Conservation (phyloP, 1,140 invertebrate species). For the Cotesia typhae region DNA sequence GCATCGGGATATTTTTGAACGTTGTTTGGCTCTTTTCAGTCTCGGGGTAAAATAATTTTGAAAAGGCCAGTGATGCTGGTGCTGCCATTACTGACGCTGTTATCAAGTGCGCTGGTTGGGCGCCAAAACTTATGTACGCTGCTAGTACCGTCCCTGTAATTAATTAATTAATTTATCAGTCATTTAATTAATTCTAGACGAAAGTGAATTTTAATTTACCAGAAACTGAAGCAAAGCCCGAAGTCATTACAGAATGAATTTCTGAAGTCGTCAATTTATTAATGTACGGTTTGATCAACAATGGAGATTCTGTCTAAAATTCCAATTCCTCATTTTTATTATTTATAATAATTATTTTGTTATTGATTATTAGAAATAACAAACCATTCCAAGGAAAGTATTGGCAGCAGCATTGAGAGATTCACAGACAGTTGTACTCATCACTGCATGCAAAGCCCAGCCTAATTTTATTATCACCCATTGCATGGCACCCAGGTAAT, state of each 20-base stretch:
- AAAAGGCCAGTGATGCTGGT: slow-evolving; percentile 86
- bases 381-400: slow-evolving; percentile 89
- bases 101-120: slow-evolving; percentile 81
- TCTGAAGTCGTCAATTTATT: slow-evolving; percentile 87
- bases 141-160: slow-evolving; percentile 84
- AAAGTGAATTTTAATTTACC: slow-evolving; percentile 65
- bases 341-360: background rate
- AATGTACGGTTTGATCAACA: slow-evolving; percentile 89
- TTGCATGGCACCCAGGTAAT: slow-evolving; percentile 89
- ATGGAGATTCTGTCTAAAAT: slow-evolving; percentile 84
- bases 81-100: slow-evolving; percentile 96
- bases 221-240: slow-evolving; percentile 94
- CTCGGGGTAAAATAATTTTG: slow-evolving; percentile 94
- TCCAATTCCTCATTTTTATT: slow-evolving; percentile 19
- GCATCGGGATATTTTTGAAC: slow-evolving; percentile 71
- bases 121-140: slow-evolving; percentile 91
- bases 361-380: slow-evolving; percentile 28
- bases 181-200: background rate
- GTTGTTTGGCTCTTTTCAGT: slow-evolving; percentile 78
- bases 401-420: slow-evolving; percentile 90
- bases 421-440: slow-evolving; percentile 91
- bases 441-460: slow-evolving; percentile 74
- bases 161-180: slow-evolving; percentile 3
- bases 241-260: slow-evolving; percentile 91
- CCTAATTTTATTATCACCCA: slow-evolving; percentile 86